Conservation (phyloP, 2,888 invertebrate species). For the Macropis europaea region DNA sequence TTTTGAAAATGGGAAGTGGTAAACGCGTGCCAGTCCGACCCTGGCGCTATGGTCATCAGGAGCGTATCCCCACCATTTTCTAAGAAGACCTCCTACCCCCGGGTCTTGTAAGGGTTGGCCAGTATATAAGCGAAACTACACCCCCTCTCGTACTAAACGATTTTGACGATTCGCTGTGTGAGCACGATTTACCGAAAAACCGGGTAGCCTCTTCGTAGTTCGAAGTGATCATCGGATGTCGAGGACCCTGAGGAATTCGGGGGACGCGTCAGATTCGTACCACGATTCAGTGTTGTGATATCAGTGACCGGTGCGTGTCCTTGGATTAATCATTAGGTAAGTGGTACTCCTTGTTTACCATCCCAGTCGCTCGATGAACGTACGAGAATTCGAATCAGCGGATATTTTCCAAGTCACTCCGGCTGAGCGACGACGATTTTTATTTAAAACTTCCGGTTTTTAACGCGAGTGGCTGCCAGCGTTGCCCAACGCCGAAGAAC, state of each 20-base stretch:
- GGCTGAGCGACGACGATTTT: too few relatives aligned
- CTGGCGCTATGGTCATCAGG: conserved; percentile 47
- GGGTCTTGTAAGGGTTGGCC: conserved; percentile 64
- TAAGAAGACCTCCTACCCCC: conserved; percentile 60
- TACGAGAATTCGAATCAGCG: background rate
- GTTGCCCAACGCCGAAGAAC: background rate
- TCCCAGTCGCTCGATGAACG: background rate
- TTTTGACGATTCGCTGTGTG: conserved; percentile 48
- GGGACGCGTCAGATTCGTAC: background rate
- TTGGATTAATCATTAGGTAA: conserved; percentile 67
- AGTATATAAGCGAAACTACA: conserved; percentile 65
- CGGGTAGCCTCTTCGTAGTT: background rate
- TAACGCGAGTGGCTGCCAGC: too few relatives aligned
- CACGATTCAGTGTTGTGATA: conserved; percentile 62
- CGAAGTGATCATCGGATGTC: background rate
- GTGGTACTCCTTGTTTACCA: background rate
- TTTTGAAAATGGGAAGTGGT: conserved; percentile 26
- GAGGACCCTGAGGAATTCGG: background rate
- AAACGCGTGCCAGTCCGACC: conserved; percentile 62
- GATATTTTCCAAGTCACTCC: too few relatives aligned
- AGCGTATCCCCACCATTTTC: conserved; percentile 51
- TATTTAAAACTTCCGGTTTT: too few relatives aligned
- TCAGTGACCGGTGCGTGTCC: conserved; percentile 54
- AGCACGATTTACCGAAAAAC: conserved; percentile 8
- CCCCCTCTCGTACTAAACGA: conserved; percentile 54